Evolutionary conservation across 2,113 vertebrate genomes (phyloP), one percentile per base, ranked within the genome.

Genomic region (Barnardius zonarius): DNA sequence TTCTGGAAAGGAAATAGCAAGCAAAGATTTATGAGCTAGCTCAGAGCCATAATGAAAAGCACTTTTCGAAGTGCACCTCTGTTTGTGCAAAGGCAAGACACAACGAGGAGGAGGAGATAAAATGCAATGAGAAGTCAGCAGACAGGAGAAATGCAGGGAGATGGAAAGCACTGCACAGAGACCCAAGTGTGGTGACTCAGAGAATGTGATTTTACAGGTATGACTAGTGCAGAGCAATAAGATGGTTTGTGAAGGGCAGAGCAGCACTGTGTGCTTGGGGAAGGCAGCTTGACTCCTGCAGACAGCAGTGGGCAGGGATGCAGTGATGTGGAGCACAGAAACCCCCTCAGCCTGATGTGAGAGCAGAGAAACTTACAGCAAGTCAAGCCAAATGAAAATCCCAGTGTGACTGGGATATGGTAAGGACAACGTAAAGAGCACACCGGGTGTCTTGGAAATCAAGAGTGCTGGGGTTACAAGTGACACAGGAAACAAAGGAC

Each of bases 251-350:
- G 66, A 43, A 31, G 55, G 1, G 20, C 61, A 41, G 41, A 67
- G 64, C 78, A 39, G 48, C 8, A 2, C n/a, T 10, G 1, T 0
- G 7, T 25, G 49, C 52, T 35, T 0, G 0, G 62, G 62, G n/a
- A 48, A 46, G n/a, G 74, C 55, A 49, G 86, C 49, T 0, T 7
- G 27, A n/a, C 55, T 79, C n/a, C 57, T 10, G 2, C 24, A 17
- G 33, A 22, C 24, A 24, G 49, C 31, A 11, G 35, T 2, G 33
- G 66, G 30, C 74, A 69, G 54, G 22, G 82, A 12, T 43, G 59
- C 68, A 25, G 76, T 4, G 24, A 22, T 2, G 11, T 24, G 49
- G 31, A 33, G 10, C n/a, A 17, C 70, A 12, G 51, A 48, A 25
- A 5, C 14, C 31, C n/a, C 68, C 30, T 69, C 80, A 30, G 3